Conservation (phyloP, 1,140 invertebrate genomes). For the Eubasilissa regina region DNA sequence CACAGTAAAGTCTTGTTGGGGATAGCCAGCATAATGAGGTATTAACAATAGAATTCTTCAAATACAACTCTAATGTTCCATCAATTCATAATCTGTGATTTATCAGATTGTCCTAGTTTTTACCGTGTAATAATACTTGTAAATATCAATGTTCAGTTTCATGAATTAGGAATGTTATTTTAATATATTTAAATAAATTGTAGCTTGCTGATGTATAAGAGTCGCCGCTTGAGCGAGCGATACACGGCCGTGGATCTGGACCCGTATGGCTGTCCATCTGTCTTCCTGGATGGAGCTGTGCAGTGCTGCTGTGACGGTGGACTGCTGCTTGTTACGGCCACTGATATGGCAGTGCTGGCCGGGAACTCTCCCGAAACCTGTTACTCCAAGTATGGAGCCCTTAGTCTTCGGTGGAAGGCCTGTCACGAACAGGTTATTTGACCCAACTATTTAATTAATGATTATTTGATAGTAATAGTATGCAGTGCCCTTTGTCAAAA, state of each 20-base stretch:
- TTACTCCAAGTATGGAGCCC: conserved; percentile 93
- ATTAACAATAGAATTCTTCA: too few relatives aligned
- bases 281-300: conserved; percentile 94
- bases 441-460: too few relatives aligned
- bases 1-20: too few relatives aligned
- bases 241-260: conserved; percentile 97
- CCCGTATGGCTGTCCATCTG: conserved; percentile 96
- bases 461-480: background rate
- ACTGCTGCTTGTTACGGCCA: conserved; percentile 94
- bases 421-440: conserved; percentile 94
- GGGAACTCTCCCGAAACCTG: conserved; percentile 97
- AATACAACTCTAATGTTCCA: too few relatives aligned
- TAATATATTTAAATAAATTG: too few relatives aligned
- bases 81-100: too few relatives aligned
- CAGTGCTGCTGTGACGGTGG: conserved; percentile 86
- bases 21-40: too few relatives aligned
- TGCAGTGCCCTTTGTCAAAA: conserved; percentile 49
- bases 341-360: conserved; percentile 97
- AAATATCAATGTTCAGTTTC: too few relatives aligned
- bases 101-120: too few relatives aligned
- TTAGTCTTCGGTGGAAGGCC: conserved; percentile 88
- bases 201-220: conserved; percentile 89
- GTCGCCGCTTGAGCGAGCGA: conserved; percentile 76
- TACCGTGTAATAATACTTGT: too few relatives aligned
- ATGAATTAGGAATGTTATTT: too few relatives aligned